phyloP scores from a whole-genome alignment of 2,113 vertebrate genomes.

The Nymphicus hollandicus region DNA sequence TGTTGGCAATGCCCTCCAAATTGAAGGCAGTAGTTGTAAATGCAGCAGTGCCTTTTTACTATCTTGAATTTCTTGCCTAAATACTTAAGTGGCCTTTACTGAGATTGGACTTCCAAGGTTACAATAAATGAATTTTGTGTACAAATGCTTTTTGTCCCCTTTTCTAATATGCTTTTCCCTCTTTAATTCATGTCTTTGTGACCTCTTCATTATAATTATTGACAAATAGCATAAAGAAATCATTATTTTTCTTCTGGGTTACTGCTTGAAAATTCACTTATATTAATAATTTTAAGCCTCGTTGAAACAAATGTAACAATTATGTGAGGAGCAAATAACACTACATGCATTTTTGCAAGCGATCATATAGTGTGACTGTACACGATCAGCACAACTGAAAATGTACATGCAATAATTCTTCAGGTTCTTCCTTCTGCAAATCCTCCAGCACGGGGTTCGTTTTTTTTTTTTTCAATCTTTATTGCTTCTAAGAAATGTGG shows the following conservation, averaged over 20 bases:
- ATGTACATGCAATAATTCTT: not conserved
- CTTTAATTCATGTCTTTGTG: not conserved
- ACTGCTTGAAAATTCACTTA: not conserved
- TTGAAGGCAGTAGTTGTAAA: not conserved
- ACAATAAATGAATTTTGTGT: not conserved
- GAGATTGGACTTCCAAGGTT: not conserved
- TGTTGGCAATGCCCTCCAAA: not conserved
- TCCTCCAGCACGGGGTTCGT: not conserved
- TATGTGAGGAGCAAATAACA: not conserved
- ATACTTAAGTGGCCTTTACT: not conserved
- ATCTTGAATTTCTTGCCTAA: not conserved
- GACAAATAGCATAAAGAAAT: not conserved
- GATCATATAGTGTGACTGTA: not conserved
- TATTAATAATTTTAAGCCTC: not conserved
- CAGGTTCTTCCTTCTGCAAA: not conserved
- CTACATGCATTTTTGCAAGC: not conserved
- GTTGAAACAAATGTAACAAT: not conserved
- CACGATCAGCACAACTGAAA: not conserved
- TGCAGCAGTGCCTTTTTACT: not conserved
- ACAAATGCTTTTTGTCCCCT: not conserved
- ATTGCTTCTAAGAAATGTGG: not conserved
- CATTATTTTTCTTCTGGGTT: not conserved
- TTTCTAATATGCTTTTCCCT: not conserved
- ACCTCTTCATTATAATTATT: not conserved
- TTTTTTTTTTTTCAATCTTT: not conserved